phyloP scores from a whole-genome alignment of 2,113 vertebrate species.

The Nycticorax nycticorax region DNA sequence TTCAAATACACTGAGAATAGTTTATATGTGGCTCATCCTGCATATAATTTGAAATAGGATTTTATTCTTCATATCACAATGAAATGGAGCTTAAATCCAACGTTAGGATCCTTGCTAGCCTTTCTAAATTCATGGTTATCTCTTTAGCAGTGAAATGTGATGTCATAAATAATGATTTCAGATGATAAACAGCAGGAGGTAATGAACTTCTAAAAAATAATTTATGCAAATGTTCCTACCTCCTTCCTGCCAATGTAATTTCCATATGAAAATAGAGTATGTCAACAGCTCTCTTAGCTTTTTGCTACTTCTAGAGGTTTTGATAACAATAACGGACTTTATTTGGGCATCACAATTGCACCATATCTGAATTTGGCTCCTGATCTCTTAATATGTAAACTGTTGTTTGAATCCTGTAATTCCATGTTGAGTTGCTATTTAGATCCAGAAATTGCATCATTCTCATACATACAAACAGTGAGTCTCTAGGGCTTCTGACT shows the following conservation, averaged over 20 bases:
- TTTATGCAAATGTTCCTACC: background rate
- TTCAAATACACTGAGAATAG: background rate
- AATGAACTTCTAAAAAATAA: background rate
- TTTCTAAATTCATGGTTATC: background rate
- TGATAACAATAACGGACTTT: background rate
- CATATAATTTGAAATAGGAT: background rate
- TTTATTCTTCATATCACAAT: background rate
- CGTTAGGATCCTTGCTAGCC: background rate
- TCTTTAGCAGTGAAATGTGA: background rate
- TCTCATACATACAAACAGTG: constrained; percentile 75
- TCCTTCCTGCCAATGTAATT: background rate
- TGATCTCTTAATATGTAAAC: constrained; percentile 44
- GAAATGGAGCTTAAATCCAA: background rate
- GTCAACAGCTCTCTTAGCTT: background rate
- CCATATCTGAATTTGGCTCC: background rate
- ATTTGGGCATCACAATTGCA: background rate
- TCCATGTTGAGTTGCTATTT: constrained; percentile 75
- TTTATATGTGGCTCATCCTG: background rate
- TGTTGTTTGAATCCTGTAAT: constrained; percentile 70
- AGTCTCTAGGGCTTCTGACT: constrained; percentile 75
- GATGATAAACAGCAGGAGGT: background rate
- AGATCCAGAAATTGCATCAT: constrained; percentile 82
- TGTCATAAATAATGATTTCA: background rate
- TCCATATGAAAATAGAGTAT: background rate
- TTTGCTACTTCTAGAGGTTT: background rate